These are phyloP conservation scores for Drosophila serrata DNA, from an alignment of 1,140 invertebrate genomes.

Conservation along the genomic window DNA sequence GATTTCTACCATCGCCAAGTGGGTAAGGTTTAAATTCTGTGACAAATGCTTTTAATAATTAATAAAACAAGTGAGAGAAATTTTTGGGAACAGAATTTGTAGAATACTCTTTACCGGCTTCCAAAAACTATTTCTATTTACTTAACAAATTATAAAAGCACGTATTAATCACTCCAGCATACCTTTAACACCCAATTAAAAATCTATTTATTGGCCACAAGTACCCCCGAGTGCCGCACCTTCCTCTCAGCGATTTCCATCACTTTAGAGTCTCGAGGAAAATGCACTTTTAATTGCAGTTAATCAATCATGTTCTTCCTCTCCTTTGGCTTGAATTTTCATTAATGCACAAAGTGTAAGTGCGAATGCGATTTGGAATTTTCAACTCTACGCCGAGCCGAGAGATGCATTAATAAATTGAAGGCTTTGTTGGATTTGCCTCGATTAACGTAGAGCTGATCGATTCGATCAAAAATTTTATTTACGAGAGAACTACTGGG, in stretches of 20 bases:
- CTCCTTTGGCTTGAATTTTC: neutral
- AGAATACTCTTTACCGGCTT: neutral
- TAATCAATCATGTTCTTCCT: constrained; percentile 62
- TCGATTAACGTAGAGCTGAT: constrained; percentile 5
- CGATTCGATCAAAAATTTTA: neutral
- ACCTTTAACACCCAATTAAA: constrained; percentile 72
- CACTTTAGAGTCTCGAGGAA: constrained; percentile 50
- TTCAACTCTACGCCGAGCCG: constrained; percentile 20
- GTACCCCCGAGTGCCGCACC: constrained; percentile 12
- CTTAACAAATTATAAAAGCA: neutral
- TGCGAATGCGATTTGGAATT: constrained; percentile 36
- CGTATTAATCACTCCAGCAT: constrained; percentile 38
- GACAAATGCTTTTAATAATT: neutral
- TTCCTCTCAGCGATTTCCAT: constrained; percentile 5
- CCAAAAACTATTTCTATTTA: neutral
- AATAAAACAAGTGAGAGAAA: neutral
- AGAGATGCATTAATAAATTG: constrained; percentile 65
- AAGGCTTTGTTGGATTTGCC: constrained; percentile 9
- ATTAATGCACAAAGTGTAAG: constrained; percentile 36
- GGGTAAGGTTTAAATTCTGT: neutral
- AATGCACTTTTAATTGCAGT: constrained; percentile 77
- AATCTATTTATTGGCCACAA: constrained; percentile 66
- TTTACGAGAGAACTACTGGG: neutral
- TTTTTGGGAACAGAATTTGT: too few species aligned
- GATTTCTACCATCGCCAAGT: constrained; percentile 3